Evolutionary conservation across 2,797 vertebrate species (phyloP).

Genomic region (Enteromius radiatus): DNA sequence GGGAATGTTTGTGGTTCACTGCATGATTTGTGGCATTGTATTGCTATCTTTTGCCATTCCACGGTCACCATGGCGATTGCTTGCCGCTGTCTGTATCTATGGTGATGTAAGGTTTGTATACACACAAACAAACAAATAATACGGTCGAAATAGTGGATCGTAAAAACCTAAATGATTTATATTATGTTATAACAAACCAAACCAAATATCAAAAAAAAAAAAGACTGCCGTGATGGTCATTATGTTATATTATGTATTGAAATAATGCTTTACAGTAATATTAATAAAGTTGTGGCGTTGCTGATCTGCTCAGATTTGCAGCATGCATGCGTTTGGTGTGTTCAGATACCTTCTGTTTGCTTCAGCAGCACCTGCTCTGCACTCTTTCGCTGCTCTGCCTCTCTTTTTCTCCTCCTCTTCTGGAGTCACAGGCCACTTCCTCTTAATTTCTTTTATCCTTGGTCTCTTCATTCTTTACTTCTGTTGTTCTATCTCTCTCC

Average conservation of each 20-base stretch:
- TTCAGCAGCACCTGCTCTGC: slow-evolving; percentile 63
- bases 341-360: slow-evolving; percentile 71
- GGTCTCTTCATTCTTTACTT: not conserved
- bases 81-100: slow-evolving; percentile 52
- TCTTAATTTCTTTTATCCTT: slow-evolving; percentile 1
- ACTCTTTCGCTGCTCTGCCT: slow-evolving; percentile 40
- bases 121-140: slow-evolving; percentile 13
- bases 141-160: not conserved
- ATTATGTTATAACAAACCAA: not conserved
- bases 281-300: not conserved
- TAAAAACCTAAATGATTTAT: not conserved
- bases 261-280: not conserved
- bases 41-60: slow-evolving; percentile 58
- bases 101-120: slow-evolving; percentile 50
- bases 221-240: not conserved
- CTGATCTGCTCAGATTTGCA: slow-evolving; percentile 58
- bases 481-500: slow-evolving; percentile 68
- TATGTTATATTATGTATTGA: not conserved
- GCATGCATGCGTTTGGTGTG: slow-evolving; percentile 57
- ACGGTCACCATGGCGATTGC: slow-evolving; percentile 61
- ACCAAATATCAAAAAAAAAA: no score
- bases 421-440: not conserved
- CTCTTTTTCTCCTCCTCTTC: slow-evolving; percentile 32
- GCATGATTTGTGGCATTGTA: slow-evolving; percentile 64
- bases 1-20: slow-evolving; percentile 43